Evolutionary conservation across 2,113 vertebrate species (phyloP).

Genomic region (Sclerurus mexicanus): DNA sequence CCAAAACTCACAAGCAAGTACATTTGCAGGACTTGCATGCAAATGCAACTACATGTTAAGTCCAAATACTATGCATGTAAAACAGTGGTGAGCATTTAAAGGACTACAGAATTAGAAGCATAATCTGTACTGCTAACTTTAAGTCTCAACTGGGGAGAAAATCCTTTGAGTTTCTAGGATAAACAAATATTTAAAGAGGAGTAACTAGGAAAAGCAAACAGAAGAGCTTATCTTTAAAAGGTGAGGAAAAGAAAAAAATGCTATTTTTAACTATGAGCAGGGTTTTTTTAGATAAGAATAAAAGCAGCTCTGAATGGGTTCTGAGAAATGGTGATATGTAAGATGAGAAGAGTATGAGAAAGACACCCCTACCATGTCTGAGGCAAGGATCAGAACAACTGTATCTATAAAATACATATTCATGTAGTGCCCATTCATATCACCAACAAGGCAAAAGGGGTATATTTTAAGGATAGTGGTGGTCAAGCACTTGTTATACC

Average conservation of each 20-base stretch:
- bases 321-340: background rate
- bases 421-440: background rate
- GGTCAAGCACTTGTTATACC: background rate
- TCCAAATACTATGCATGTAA: background rate
- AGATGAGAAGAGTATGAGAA: background rate
- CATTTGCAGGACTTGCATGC: background rate
- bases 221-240: background rate
- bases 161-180: background rate
- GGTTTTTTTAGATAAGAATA: background rate
- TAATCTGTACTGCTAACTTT: background rate
- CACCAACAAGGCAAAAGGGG: background rate
- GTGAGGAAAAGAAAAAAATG: background rate
- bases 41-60: background rate
- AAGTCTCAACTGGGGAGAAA: background rate
- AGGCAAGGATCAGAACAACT: background rate
- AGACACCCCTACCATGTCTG: background rate
- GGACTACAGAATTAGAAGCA: background rate
- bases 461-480: background rate
- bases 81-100: background rate
- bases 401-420: background rate
- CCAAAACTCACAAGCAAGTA: background rate
- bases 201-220: background rate
- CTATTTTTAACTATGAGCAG: background rate
- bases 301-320: background rate
- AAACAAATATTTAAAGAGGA: background rate